These are phyloP conservation scores for Antechinus stuartii DNA, from an alignment of 2,113 vertebrate species.

Conservation along the genomic window DNA sequence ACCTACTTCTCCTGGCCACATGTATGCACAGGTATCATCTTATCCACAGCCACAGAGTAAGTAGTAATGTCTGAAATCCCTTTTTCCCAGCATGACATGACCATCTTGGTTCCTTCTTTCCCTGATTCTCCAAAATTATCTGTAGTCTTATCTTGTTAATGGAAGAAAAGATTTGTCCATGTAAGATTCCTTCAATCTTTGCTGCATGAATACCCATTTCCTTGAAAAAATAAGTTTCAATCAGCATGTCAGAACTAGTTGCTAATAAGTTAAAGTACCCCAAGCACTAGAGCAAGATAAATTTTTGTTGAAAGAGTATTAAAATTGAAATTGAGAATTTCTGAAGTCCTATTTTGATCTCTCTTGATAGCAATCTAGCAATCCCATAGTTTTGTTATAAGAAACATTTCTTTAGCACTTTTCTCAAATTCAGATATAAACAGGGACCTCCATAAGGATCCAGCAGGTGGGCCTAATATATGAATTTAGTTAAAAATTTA, in stretches of 20 bases:
- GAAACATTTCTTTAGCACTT: background rate
- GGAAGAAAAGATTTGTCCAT: background rate
- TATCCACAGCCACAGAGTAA: constrained; percentile 93
- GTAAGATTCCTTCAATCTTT: background rate
- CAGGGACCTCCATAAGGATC: background rate
- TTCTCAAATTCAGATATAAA: background rate
- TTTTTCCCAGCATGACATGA: background rate
- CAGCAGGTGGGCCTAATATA: background rate
- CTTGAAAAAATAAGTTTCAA: background rate
- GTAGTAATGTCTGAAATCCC: constrained; percentile 72
- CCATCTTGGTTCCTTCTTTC: background rate
- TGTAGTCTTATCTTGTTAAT: background rate
- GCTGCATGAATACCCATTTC: background rate
- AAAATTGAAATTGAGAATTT: background rate
- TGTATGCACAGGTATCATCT: constrained; percentile 83
- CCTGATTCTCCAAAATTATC: background rate
- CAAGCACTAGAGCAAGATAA: background rate
- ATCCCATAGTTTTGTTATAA: background rate
- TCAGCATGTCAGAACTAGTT: background rate
- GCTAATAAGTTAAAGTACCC: accelerated
- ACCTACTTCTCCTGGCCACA: constrained; percentile 80
- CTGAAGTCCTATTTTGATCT: background rate
- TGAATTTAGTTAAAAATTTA: background rate
- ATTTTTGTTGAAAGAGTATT: background rate
- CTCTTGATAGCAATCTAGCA: background rate